Conservation (phyloP, 2,113 vertebrate genomes). For the Ceratotherium simum region DNA sequence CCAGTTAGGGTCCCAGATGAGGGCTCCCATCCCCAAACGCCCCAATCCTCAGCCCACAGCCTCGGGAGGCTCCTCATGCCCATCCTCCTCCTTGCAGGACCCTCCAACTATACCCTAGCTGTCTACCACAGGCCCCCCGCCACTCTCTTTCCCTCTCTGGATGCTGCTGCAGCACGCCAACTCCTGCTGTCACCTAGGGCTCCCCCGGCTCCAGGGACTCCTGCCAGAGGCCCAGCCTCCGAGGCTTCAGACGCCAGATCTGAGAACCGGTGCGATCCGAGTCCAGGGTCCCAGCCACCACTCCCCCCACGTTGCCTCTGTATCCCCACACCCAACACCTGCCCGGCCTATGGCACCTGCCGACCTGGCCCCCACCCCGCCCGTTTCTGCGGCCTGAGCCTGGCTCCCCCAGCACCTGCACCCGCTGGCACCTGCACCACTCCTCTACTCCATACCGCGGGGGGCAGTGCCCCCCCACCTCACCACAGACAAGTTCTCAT, state of each 20-base stretch:
- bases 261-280: fast-evolving
- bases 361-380: not conserved
- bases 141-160: fast-evolving
- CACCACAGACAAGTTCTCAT: not conserved
- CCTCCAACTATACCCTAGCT: fast-evolving
- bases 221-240: not conserved
- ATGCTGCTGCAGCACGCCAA: not conserved
- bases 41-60: not conserved
- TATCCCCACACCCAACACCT: fast-evolving
- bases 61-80: not conserved
- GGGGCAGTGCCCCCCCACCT: not conserved
- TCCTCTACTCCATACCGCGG: fast-evolving
- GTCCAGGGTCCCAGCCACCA: not conserved
- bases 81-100: not conserved
- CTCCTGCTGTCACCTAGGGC: not conserved
- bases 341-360: fast-evolving
- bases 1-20: not conserved
- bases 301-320: fast-evolving
- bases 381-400: not conserved
- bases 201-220: not conserved
- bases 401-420: not conserved
- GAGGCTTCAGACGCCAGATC: not conserved
- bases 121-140: fast-evolving
- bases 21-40: not conserved
- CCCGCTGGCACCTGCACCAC: not conserved